Evolutionary conservation across 2,797 vertebrate genomes (phyloP), one percentile per base, ranked within the genome.

Genomic region (Oryzias dopingdopingensis): DNA sequence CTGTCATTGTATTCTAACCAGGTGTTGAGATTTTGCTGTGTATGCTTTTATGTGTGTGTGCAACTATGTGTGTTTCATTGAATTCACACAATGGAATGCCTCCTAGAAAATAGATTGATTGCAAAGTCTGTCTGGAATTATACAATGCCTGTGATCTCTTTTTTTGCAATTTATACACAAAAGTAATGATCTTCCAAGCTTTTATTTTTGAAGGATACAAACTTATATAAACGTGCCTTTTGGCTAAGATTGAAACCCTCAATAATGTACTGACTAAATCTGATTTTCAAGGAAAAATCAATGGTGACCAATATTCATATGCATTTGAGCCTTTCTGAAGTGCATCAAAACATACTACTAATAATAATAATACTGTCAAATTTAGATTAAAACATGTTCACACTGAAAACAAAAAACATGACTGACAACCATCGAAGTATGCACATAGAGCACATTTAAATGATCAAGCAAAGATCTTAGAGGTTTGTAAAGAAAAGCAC

Each of bases 111-210:
- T 81, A 68, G 67, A 53, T 54, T 67, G 66, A 85, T 77, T 81
- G 63, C 37, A 79, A 70, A 72, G 42, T 53, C 50, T 57, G 70
- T 71, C 53, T 68, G 56, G 69, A 68, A 83, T 79, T 85, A 82
- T 20, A 63, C 16, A 23, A 61, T 46, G 51, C 41, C 47, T 72
- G 58, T 79, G 51, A 54, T 37, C 42, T 56, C 61, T 61, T 45
- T 56, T 43, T 76, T 44, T 63, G 45, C 48, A 58, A 47, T 71
- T 43, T 32, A 42, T 45, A 48, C 23, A 71, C 20, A 61, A 53
- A 58, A 67, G 37, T 49, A 26, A 32, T 68, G 70, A 76, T 81
- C 72, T 51, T 12, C 2, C 29, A 37, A 12, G 32, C 12, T 37
- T 37, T 37, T 8, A 2, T 37, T 37, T 37, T 37, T 37, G 32